These are phyloP conservation scores for Scolopax bukidnonensis DNA, from an alignment of 2,797 vertebrate species.

Conservation along the genomic window DNA sequence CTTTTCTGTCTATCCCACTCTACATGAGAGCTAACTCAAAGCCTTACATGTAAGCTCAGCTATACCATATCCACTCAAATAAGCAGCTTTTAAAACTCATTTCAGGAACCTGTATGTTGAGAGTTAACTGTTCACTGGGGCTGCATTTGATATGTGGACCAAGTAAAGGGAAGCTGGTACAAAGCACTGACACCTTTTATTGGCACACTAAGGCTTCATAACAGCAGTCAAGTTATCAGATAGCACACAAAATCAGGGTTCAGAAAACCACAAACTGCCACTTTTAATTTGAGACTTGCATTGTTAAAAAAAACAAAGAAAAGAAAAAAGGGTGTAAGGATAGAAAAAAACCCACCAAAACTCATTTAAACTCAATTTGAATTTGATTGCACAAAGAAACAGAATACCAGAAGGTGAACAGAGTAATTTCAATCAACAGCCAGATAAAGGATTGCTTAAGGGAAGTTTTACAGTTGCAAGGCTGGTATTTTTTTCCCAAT, in stretches of 20 bases:
- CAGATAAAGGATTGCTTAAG: not conserved
- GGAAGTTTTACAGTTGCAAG: not conserved
- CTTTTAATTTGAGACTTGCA: not conserved
- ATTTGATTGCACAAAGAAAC: not conserved
- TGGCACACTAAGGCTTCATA: not conserved
- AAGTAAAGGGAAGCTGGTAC: not conserved
- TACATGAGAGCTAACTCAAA: not conserved
- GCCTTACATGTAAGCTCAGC: not conserved
- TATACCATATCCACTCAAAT: not conserved
- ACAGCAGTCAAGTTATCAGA: accelerated
- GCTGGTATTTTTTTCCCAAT: not conserved
- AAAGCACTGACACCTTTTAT: not conserved
- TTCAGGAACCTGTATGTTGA: not conserved
- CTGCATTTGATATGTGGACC: not conserved
- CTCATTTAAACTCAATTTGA: not conserved
- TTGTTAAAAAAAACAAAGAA: not conserved
- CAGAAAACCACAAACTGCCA: not conserved
- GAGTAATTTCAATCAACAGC: not conserved
- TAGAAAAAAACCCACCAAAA: not conserved
- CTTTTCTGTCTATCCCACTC: not conserved
- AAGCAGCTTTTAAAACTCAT: not conserved
- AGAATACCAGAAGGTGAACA: not conserved
- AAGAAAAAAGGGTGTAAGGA: not conserved
- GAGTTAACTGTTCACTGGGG: not conserved
- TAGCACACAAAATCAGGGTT: not conserved